Conservation (phyloP, 2,888 invertebrate species). For the Anticlea derivata region DNA sequence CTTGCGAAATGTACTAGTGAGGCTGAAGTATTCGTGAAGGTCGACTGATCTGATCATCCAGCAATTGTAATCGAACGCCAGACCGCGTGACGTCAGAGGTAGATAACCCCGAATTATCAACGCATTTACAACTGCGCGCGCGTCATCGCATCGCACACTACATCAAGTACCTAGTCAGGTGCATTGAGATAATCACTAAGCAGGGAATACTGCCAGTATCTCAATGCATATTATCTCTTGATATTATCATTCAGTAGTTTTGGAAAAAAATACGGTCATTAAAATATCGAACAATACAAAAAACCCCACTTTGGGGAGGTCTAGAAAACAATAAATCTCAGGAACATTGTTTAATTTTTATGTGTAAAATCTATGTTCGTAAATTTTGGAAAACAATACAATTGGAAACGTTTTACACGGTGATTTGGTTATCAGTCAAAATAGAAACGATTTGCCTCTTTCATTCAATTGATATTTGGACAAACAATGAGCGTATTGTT, state of each 20-base stretch:
- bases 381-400: neutral
- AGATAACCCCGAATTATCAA: conserved; percentile 46
- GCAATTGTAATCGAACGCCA: conserved; percentile 14
- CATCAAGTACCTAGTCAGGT: conserved; percentile 37
- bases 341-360: too few species aligned
- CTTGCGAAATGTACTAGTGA: neutral
- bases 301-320: too few species aligned
- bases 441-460: neutral
- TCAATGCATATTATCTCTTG: too few species aligned
- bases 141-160: conserved; percentile 40
- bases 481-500: conserved; percentile 11
- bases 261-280: too few species aligned
- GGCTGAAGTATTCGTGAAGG: conserved; percentile 3
- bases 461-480: neutral
- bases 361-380: too few species aligned
- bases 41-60: conserved; percentile 10
- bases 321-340: too few species aligned
- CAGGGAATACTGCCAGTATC: too few species aligned
- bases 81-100: conserved; percentile 39
- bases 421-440: conserved; percentile 4
- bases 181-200: conserved; percentile 30
- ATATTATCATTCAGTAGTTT: too few species aligned
- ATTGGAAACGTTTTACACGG: neutral
- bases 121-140: conserved; percentile 35
- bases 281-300: too few species aligned